Evolutionary conservation across 2,113 vertebrate species (phyloP).

Genomic region (Candoia aspera): DNA sequence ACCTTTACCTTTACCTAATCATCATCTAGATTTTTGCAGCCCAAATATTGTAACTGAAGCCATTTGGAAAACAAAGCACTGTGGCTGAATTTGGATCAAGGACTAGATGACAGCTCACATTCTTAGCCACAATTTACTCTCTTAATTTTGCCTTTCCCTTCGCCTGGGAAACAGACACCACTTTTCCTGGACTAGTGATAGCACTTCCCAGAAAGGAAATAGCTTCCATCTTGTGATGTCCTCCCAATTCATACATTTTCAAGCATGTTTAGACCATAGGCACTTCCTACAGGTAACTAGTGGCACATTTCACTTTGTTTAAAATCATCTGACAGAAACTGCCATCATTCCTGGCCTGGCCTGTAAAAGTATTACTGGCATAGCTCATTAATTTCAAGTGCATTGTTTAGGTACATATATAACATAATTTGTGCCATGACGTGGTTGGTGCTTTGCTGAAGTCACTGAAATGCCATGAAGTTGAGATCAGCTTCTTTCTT

Average conservation of each 20-base stretch:
- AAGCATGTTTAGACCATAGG: neutral
- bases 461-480: constrained; percentile 4
- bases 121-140: neutral
- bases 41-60: neutral
- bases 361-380: neutral
- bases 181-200: neutral
- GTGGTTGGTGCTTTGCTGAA: neutral
- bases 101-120: neutral
- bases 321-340: neutral
- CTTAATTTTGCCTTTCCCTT: neutral
- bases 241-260: neutral
- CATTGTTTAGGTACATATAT: constrained; percentile 14
- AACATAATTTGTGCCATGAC: neutral
- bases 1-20: no score
- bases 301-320: neutral
- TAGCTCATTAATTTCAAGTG: neutral
- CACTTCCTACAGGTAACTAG: neutral
- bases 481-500: neutral
- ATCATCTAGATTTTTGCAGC: neutral
- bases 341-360: neutral
- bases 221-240: neutral
- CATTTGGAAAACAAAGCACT: neutral
- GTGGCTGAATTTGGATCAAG: neutral
- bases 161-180: neutral
- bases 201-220: neutral